Evolutionary conservation across 2,888 invertebrate species (phyloP), one percentile per base, ranked within the genome.

Genomic region (Drosophila nr. perissopoda): DNA sequence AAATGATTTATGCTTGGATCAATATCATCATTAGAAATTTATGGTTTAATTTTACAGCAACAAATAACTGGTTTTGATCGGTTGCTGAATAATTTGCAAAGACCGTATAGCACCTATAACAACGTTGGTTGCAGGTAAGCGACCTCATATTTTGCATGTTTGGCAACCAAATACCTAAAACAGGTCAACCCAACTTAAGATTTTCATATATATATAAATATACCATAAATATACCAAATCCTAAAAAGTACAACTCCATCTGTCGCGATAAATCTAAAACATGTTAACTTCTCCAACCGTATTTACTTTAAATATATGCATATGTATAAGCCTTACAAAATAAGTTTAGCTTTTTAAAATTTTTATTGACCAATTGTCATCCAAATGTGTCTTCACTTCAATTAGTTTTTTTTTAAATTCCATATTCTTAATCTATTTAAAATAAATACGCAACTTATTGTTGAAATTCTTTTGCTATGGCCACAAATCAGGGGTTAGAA

Each of bases 21-120:
- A 78, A 81, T 81, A 81, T 81, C 76, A 76, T 73, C 81, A 77
- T 80, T 80, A 81, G 78, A 81, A 81, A 81, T 80, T 80, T 80
- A 80, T 81, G 78, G 76, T 61, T 65, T 21, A 70, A 59, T 70
- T 76, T 78, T 78, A 72, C 73, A 78, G 58, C 68, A 71, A 70
- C 64, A 77, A 76, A 81, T 78, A 81, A 73, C 82, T 69, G 78
- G 82, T 78, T 81, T 69, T 34, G 45, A 34, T 51, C 27, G 53
- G 38, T 29, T 54, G 69, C 27, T 48, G 53, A 42, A 69, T 67
- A 80, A 65, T 49, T 70, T 67, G 70, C 73, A 68, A 57, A 63
- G 18, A 27, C 2, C 51, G 51, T 51, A 36, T 25, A 40, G 36
- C 48, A 36, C 51, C n/a, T 27, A 58, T 59, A 54, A 33, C 16